Base-by-base conservation (phyloP, 2,113 vertebrate species). In the Hiodon alosoides region DNA sequence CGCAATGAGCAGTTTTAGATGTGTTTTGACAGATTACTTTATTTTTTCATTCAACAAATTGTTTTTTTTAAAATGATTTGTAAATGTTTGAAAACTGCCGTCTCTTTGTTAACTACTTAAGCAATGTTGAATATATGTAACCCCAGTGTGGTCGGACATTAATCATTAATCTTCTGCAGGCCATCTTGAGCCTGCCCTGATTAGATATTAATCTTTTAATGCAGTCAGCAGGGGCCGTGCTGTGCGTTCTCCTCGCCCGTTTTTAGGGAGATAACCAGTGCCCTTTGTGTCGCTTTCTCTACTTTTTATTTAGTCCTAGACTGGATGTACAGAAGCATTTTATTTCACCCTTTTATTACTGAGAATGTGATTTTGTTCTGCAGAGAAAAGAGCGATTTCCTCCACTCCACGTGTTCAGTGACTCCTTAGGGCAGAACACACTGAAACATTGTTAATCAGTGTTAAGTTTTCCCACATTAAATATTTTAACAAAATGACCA, bases 281-380 rank as follows among this genome's bases (percentile, higher is more conserved):
- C 46, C 9, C 1, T 66, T 48, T 0, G 48, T 66, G 31, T 8
- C 2, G 59, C 59, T 48, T 48, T 11, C 10, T 8, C 48, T 72
- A 71, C 14, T 80, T 64, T 73, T 59, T 2, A 5, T 58, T 64
- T 67, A 48, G 65, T 67, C 55, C 53, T 75, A 74, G 78, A 65
- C 54, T 47, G n/a, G 68, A 73, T 71, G 71, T 82, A 81, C 76
- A 81, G 75, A 83, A 74, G 72, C 73, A 81, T 82, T 76, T 79
- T 75, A 7, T 64, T 47, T 78, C 62, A 65, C 53, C 61, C 74
- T 82, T 85, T 83, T 77, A 83, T 83, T 73, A 77, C 79, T 69
- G n/a, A 71, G 72, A 76, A 71, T 77, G 58, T 57, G 72, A 73
- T 66, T 65, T 59, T 77, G 65, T 80, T 66, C 31, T 1, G 31